These are phyloP conservation scores for Lagodon rhomboides DNA, from an alignment of 2,797 vertebrate species.

Conservation along the genomic window DNA sequence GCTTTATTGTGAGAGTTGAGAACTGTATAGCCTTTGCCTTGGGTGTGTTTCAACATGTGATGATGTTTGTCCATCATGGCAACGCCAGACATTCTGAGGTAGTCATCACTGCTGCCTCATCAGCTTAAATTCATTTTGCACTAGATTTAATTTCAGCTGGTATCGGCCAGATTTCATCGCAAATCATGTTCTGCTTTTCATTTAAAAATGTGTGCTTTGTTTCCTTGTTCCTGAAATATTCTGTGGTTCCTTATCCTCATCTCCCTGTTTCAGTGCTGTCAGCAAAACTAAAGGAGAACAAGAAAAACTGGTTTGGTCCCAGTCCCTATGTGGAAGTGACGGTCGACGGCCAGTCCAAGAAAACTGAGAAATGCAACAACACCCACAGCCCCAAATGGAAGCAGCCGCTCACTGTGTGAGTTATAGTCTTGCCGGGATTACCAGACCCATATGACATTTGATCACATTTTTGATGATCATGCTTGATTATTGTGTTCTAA, in stretches of 20 bases:
- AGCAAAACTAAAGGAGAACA: constrained; percentile 97
- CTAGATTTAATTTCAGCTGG: neutral
- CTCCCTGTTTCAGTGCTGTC: constrained; percentile 90
- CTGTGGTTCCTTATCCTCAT: constrained; percentile 3
- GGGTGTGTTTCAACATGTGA: neutral
- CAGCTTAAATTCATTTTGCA: neutral
- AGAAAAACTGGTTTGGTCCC: constrained; percentile 99
- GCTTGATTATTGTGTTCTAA: neutral
- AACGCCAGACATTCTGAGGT: neutral
- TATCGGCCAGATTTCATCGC: neutral
- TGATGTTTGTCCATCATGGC: neutral
- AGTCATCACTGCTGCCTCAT: neutral
- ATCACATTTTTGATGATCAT: constrained; percentile 6
- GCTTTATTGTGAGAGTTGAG: neutral
- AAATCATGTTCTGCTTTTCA: constrained; percentile 5
- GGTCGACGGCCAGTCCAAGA: constrained; percentile 98
- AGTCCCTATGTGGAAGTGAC: constrained; percentile 98
- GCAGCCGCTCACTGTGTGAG: constrained; percentile 97
- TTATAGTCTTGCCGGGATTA: constrained; percentile 47
- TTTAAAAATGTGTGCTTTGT: neutral
- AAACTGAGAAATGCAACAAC: constrained; percentile 98
- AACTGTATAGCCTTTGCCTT: neutral
- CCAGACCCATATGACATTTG: constrained; percentile 1
- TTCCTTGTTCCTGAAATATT: constrained; percentile 5
- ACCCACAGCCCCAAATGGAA: constrained; percentile 99